Conservation (phyloP, 1,140 invertebrate species). For the Propsilocerus akamusi region DNA sequence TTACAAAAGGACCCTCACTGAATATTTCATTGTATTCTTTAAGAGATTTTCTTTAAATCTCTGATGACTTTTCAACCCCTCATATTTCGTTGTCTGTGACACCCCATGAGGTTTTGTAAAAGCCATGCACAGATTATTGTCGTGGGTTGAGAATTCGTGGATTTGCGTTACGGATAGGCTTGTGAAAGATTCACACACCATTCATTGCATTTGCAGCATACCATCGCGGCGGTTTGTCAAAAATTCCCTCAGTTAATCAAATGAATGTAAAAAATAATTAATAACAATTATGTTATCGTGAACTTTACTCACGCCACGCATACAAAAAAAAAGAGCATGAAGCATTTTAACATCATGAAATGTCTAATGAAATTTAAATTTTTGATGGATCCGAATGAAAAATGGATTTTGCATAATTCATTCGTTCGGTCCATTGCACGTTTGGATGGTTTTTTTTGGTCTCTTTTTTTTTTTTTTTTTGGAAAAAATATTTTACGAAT, state of each 20-base stretch:
- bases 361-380: no score
- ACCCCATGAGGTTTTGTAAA: not conserved
- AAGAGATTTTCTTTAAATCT: not conserved
- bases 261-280: not conserved
- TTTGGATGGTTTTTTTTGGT: not conserved
- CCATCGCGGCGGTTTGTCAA: not conserved
- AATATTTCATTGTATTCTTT: conserved; percentile 1
- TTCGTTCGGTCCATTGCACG: not conserved
- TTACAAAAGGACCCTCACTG: not conserved
- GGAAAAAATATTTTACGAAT: no score
- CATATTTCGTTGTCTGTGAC: not conserved
- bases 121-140: no score
- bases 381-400: not conserved
- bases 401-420: not conserved
- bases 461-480: not conserved
- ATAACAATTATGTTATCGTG: not conserved
- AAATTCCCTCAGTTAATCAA: not conserved
- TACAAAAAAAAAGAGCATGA: not conserved
- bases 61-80: not conserved
- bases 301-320: no score
- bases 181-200: not conserved
- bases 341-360: not conserved
- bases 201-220: not conserved
- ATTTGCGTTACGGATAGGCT: no score
- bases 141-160: no score